Conservation (phyloP, 1,140 invertebrate genomes). For the Akabosia matsudoensis region DNA sequence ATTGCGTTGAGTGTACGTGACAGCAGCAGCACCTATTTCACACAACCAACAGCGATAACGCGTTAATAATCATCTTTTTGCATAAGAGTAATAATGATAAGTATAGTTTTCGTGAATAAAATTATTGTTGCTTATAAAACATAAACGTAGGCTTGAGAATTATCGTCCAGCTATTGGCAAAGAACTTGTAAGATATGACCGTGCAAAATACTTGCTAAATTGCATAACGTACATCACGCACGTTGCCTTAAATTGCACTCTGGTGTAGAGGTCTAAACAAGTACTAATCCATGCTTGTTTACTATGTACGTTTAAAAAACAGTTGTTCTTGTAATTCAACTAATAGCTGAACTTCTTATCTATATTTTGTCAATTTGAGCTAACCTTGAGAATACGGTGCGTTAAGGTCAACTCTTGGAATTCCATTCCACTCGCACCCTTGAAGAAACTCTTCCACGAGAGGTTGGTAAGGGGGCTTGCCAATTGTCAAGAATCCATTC, state of each 20-base stretch:
- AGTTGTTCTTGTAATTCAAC: too few species aligned
- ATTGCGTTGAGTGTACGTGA: slow-evolving; percentile 41
- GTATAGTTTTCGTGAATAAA: not conserved
- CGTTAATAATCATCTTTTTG: not conserved
- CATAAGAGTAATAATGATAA: not conserved
- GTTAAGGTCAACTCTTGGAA: slow-evolving; percentile 46
- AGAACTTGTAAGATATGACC: not conserved
- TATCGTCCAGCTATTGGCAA: not conserved
- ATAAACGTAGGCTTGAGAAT: too few species aligned
- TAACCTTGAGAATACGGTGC: slow-evolving; percentile 41
- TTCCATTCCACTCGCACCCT: slow-evolving; percentile 41
- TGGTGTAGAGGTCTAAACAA: too few species aligned
- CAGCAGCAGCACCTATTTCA: slow-evolving; percentile 40
- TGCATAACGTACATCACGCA: not conserved
- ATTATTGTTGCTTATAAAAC: not conserved
- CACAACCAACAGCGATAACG: not conserved
- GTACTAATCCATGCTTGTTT: too few species aligned
- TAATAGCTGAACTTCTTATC: too few species aligned
- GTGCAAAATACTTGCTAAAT: not conserved
- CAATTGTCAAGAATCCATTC: slow-evolving; percentile 39
- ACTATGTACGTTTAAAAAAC: too few species aligned
- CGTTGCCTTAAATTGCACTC: too few species aligned
- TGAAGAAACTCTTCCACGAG: slow-evolving; percentile 43
- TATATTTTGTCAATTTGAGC: not conserved
- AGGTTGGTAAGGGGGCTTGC: slow-evolving; percentile 41